phyloP scores from a whole-genome alignment of 2,888 invertebrate genomes.

The Ectemnius lituratus region DNA sequence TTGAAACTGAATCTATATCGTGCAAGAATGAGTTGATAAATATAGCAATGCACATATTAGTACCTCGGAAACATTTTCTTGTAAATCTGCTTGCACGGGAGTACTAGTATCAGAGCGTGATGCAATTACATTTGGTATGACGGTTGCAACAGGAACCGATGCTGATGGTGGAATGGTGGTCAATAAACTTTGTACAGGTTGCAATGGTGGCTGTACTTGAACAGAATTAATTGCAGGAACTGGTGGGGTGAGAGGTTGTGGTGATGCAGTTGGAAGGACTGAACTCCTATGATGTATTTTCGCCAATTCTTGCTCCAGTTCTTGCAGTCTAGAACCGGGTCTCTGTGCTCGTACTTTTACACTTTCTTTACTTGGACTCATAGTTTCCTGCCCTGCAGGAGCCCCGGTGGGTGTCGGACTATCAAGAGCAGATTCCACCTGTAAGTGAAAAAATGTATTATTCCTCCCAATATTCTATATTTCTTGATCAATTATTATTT shows the following conservation, averaged over 20 bases:
- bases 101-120: conserved; percentile 67
- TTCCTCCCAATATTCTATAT: too few species aligned
- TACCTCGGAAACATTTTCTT: conserved; percentile 65
- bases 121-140: conserved; percentile 63
- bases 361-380: conserved; percentile 74
- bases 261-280: conserved; percentile 63
- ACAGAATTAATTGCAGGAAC: conserved; percentile 60
- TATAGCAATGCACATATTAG: neutral
- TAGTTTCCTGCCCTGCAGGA: conserved; percentile 65
- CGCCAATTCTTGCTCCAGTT: conserved; percentile 76
- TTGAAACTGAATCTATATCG: conserved; percentile 9
- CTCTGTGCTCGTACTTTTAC: conserved; percentile 67
- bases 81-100: conserved; percentile 64
- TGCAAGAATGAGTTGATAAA: neutral
- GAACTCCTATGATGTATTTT: conserved; percentile 77
- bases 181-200: conserved; percentile 57
- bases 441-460: conserved; percentile 26
- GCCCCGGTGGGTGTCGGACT: conserved; percentile 66
- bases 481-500: too few species aligned
- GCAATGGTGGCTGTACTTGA: conserved; percentile 51
- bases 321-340: conserved; percentile 73
- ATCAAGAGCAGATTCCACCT: conserved; percentile 63
- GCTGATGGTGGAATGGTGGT: conserved; percentile 61
- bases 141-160: conserved; percentile 63
- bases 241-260: conserved; percentile 69